Base-by-base conservation (phyloP, 1,140 invertebrate genomes). In the Nylanderia fulva region DNA sequence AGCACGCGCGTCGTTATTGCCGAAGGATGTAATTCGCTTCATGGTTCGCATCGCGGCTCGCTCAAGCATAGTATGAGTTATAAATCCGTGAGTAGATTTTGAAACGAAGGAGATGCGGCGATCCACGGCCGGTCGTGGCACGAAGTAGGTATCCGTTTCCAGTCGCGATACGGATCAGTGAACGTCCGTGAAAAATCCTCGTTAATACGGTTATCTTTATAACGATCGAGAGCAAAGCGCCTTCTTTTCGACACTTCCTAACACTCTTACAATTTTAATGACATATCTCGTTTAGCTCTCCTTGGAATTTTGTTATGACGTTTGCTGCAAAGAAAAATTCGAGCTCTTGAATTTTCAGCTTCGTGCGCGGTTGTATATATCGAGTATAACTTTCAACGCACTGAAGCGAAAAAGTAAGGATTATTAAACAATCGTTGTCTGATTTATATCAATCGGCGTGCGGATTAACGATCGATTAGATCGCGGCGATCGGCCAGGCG, bases 391-490 rank as follows among this genome's bases (percentile, higher is more conserved):
- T 4, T 72, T 60, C 27, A 24, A 8, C 8, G 54, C 58, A n/a
- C 29, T 0, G 27, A 29, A 45, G 80, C 29, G 69, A 39, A 15
- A 54, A 84, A 21, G 29, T 21, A 29, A 45, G n/a, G 6, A 3
- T 68, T 88, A 90, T 86, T 82, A 84, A 87, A 74, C 42, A 80
- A 75, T 84, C 68, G 85, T 75, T 72, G 77, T 79, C 61, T 69
- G 74, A 82, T 86, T 86, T 83, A 77, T 76, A 84, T 90, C 54
- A 74, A 84, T 76, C 45, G 58, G 15, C 54, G 39, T 39, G 52
- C 39, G 8, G 29, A 71, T 27, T 83, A 33, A 61, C 27, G 66
- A 82, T 56, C 63, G 61, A 2, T 45, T 52, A 54, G 76, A 80
- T 72, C 48, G 69, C 56, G 79, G 24, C 80, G 85, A 83, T 29